Base-by-base conservation (phyloP, 1,140 invertebrate genomes). In the Drosophila erecta region DNA sequence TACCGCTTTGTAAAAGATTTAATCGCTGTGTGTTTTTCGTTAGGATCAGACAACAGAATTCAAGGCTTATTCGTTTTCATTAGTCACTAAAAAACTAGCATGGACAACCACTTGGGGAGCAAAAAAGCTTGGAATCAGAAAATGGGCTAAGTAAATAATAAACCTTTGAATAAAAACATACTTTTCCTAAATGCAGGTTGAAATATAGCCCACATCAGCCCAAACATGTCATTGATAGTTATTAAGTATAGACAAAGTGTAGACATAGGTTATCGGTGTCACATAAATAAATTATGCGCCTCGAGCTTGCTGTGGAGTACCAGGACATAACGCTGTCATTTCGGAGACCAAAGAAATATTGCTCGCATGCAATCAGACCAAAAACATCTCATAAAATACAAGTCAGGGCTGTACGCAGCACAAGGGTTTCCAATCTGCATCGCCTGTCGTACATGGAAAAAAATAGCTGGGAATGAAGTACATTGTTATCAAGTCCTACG, bases 401-500 rank as follows among this genome's bases (percentile, higher is more conserved):
- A 66, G 51, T 66, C 58, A 27, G 56, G 49, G 24, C 24, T 43
- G 43, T 24, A 56, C 24, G 55, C 12, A 37, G 12, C 51, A 47
- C 33, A 11, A 20, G 15, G 15, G 61, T 43, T 11, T 44, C 15
- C 41, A 47, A 46, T 64, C 53, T 10, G 41, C 41, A 44, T 20
- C 11, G 41, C 41, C 35, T 12, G 35, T 8, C 53, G 59, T n/a
- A 20, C 27, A 22, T 46, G 20, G 43, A 14, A 72, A 55, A 40
- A 53, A 46, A 61, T 41, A 57, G 43, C 30, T 73, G 55, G 14
- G 38, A 24, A 41, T 65, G 30, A 70, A 65, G 71, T 58, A 73
- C 62, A 83, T 83, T 83, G 47, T 43, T 56, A 69, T 43, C 17
- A n/a, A 74, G 56, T 69, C 81, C 77, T 77, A 85, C 81, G 50